A percentile compares a stretch with the other conserved stretches of the same genome.
phyloP scores from a whole-genome alignment of 1,140 invertebrate genomes.

The Scaptodrosophila lebanonensis region DNA sequence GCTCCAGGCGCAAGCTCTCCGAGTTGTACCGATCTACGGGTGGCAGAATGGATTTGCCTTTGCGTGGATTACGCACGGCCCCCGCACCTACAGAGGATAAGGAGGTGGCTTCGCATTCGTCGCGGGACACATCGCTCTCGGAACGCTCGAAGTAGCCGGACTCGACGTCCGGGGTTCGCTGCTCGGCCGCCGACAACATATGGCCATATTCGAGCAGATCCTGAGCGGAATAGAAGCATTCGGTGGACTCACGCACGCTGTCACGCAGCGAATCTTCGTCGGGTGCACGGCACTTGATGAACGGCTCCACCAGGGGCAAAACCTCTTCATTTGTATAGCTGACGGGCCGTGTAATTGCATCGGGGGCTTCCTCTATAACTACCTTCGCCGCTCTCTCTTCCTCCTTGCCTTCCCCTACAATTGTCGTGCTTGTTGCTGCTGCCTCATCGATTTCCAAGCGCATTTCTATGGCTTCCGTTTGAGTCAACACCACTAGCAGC shows the following conservation, averaged over 20 bases:
- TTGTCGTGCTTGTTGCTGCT: too few relatives aligned
- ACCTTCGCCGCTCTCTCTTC: too few relatives aligned
- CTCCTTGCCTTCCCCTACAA: too few relatives aligned
- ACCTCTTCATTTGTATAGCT: background rate
- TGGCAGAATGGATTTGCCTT: constrained; percentile 1
- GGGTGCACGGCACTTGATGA: background rate
- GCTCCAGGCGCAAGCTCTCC: constrained; percentile 56
- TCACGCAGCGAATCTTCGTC: constrained; percentile 29
- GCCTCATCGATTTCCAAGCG: constrained; percentile 52
- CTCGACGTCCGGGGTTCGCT: constrained; percentile 66
- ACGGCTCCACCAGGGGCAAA: background rate
- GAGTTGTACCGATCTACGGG: constrained; percentile 37
- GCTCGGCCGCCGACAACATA: constrained; percentile 41
- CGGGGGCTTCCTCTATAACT: background rate
- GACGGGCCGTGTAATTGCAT: background rate
- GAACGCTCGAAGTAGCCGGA: constrained; percentile 70
- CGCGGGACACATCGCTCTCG: constrained; percentile 56
- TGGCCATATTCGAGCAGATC: constrained; percentile 68
- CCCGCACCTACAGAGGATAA: constrained; percentile 16
- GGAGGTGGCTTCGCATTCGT: constrained; percentile 49
- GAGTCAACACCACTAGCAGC: constrained; percentile 20
- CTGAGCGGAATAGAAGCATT: constrained; percentile 69
- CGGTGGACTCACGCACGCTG: constrained; percentile 64
- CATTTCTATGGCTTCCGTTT: constrained; percentile 50
- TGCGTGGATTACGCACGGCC: too few relatives aligned